A percentile compares a stretch with the other conserved stretches of the same genome.
phyloP scores from a whole-genome alignment of 2,888 invertebrate species.

The Parnassius mnemosyne region DNA sequence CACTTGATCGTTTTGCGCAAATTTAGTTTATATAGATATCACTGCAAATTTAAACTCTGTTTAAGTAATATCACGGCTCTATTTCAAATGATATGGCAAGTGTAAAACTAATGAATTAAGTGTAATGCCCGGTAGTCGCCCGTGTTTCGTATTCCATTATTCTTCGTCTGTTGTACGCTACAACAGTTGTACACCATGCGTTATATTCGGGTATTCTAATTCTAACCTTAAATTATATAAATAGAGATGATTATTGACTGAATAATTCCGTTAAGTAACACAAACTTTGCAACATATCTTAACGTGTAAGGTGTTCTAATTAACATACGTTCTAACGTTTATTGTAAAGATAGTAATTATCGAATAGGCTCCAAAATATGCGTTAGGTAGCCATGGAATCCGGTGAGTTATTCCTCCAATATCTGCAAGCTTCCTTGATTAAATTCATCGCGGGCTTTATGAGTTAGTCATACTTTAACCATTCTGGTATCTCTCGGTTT shows the following conservation, averaged over 20 bases:
- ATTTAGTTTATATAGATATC: constrained; percentile 40
- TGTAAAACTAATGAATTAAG: constrained; percentile 77
- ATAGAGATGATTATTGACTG: constrained; percentile 29
- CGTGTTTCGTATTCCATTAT: constrained; percentile 67
- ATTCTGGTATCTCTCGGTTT: background rate
- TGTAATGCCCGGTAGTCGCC: constrained; percentile 69
- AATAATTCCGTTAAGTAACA: constrained; percentile 6
- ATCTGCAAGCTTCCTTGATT: constrained; percentile 12
- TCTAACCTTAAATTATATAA: constrained; percentile 21
- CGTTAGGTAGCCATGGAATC: constrained; percentile 6
- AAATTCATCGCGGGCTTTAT: constrained; percentile 20
- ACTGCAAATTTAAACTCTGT: constrained; percentile 34
- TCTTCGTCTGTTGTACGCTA: constrained; percentile 50
- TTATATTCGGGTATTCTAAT: constrained; percentile 34
- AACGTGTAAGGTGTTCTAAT: constrained; percentile 24
- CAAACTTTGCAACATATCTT: constrained; percentile 18
- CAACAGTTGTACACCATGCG: constrained; percentile 34
- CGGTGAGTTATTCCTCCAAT: constrained; percentile 12
- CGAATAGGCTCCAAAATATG: constrained; percentile 8
- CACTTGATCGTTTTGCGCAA: constrained; percentile 69
- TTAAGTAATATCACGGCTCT: constrained; percentile 24
- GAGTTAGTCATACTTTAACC: constrained; percentile 1
- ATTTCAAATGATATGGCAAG: constrained; percentile 33
- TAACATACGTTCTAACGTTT: constrained; percentile 16
- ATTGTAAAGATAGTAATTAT: constrained; percentile 19